Base-by-base conservation (phyloP, 2,797 vertebrate species). In the Remorina albescens region DNA sequence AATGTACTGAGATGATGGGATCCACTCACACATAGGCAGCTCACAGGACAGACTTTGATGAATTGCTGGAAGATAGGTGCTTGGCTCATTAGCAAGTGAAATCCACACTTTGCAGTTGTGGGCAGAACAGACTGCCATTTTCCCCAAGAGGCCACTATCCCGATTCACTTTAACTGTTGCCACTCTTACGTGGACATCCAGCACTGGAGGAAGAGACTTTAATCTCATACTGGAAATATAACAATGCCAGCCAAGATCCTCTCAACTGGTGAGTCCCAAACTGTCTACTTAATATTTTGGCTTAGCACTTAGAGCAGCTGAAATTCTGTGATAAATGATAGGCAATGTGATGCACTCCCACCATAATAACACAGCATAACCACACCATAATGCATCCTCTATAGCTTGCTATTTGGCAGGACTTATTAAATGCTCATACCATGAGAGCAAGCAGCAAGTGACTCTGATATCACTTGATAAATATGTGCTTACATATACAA, bases 51-150 rank as follows among this genome's bases (percentile, higher is more conserved):
- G 87, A 78, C 74, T 70, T 67, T 84, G 88, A 91, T 85, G 79
- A 85, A 89, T 89, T 76, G 51, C 72, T 77, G 30, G 70, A 68
- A 80, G 90, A 88, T 84, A 67, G 78, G 72, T 75, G 65, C 67
- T 71, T 79, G 61, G 42, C 80, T 89, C 82, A 92, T 92, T 91
- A 92, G 83, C 89, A 90, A 90, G 89, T 89, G 67, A 92, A 91
- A 92, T 84, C 78, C 78, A 68, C 13, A 67, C 62, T 51, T 80
- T 85, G 76, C 76, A 62, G 74, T 63, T 71, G 74, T 67, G 78
- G 78, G 79, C 61, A 70, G 85, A 71, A 28, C 59, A 56, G 74
- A 55, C 71, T 26, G 57, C 34, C n/a, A 56, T 78, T 76, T 66
- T 82, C 50, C 79, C 76, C 78, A 32, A 64, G 73, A 83, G 82